Evolutionary conservation across 1,140 invertebrate genomes (phyloP).

Genomic region (Drosophila repletoides): DNA sequence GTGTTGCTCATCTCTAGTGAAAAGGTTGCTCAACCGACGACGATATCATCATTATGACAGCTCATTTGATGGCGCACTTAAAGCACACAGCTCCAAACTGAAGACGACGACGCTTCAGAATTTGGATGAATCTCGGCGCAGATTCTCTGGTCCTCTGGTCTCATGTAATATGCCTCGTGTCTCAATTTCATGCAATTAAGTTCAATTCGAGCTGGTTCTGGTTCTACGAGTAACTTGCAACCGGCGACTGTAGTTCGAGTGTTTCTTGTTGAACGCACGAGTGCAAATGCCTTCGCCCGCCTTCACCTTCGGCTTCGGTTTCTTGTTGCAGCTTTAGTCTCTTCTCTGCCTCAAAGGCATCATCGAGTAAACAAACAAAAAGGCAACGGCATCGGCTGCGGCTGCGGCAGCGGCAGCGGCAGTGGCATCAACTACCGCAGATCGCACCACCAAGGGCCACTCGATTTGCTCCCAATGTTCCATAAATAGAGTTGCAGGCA

Average conservation of each 20-base stretch:
- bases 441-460: constrained; percentile 31
- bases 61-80: constrained; percentile 59
- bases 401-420: constrained; percentile 10
- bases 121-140: constrained; percentile 37
- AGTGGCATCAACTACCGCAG: constrained; percentile 24
- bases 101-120: constrained; percentile 12
- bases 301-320: constrained; percentile 31
- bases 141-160: not conserved
- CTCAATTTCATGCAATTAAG: constrained; percentile 77
- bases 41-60: constrained; percentile 59
- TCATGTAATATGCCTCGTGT: constrained; percentile 42
- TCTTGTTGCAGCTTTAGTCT: constrained; percentile 20
- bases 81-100: constrained; percentile 16
- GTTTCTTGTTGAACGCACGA: constrained; percentile 62
- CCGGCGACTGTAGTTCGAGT: constrained; percentile 41
- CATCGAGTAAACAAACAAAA: constrained; percentile 60
- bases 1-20: not conserved
- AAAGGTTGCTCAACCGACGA: constrained; percentile 4
- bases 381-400: constrained; percentile 4
- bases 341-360: constrained; percentile 11
- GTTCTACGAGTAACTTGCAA: constrained; percentile 15
- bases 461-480: constrained; percentile 47
- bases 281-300: constrained; percentile 32
- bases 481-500: constrained; percentile 63
- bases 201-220: constrained; percentile 58